These are phyloP conservation scores for Neodiprion virginianus DNA, from an alignment of 1,140 invertebrate species.

Conservation along the genomic window DNA sequence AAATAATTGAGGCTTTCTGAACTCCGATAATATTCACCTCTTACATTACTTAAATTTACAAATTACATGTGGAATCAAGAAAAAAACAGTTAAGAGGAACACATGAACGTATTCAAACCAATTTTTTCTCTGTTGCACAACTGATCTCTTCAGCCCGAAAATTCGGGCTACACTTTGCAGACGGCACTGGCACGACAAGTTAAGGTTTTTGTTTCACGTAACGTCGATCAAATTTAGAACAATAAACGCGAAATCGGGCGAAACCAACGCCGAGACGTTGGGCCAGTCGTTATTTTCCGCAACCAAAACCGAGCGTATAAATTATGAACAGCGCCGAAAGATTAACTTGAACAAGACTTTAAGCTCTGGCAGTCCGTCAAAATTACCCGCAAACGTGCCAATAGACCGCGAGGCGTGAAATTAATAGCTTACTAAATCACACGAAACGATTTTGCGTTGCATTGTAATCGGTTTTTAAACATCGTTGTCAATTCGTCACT, in stretches of 20 bases:
- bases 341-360: constrained; percentile 1
- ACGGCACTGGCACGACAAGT: too few species aligned
- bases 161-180: too few species aligned
- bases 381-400: constrained; percentile 9
- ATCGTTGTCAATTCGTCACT: not conserved
- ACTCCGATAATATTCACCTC: too few species aligned
- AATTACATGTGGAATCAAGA: too few species aligned
- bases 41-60: too few species aligned
- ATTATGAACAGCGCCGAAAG: not conserved
- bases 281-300: not conserved
- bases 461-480: constrained; percentile 6
- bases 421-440: constrained; percentile 7
- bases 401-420: constrained; percentile 8
- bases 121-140: too few species aligned
- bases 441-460: not conserved
- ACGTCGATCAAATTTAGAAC: not conserved
- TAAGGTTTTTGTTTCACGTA: not conserved
- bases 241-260: too few species aligned
- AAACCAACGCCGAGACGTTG: too few species aligned
- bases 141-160: too few species aligned
- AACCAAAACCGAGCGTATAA: not conserved
- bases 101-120: too few species aligned
- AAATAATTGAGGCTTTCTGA: too few species aligned
- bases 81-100: too few species aligned
- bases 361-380: constrained; percentile 34